These are phyloP conservation scores for Trachymyrmex septentrionalis DNA, from an alignment of 1,140 invertebrate species.

Conservation along the genomic window DNA sequence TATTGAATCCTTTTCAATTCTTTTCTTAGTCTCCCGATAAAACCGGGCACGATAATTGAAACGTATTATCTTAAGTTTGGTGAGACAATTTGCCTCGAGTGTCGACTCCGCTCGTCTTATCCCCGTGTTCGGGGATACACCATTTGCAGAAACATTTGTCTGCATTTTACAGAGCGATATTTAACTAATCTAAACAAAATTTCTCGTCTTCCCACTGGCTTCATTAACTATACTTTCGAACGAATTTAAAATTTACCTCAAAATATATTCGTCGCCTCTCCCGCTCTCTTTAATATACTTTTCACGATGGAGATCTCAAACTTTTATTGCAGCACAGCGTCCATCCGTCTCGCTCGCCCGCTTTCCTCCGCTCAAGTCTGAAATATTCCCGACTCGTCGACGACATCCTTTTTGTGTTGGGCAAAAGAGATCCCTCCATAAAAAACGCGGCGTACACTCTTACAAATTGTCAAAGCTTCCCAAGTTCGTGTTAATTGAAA, in stretches of 20 bases:
- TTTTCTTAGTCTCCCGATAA: neutral
- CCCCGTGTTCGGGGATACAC: neutral
- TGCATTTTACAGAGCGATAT: neutral
- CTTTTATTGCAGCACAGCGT: slow-evolving; percentile 28
- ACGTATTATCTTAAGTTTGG: slow-evolving; percentile 3
- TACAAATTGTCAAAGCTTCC: slow-evolving; percentile 5
- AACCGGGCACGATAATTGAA: neutral
- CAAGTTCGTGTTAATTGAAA: neutral
- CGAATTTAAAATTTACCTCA: neutral
- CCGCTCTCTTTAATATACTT: neutral
- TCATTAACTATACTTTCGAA: neutral
- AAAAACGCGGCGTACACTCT: slow-evolving; percentile 1
- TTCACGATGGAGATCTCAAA: neutral
- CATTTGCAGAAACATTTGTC: neutral
- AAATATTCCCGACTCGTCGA: slow-evolving; percentile 41
- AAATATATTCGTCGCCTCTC: neutral
- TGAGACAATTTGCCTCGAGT: slow-evolving; percentile 14
- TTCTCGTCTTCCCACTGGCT: neutral
- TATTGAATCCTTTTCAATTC: slow-evolving; percentile 24
- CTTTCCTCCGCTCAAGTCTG: slow-evolving; percentile 14
- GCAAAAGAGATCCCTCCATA: neutral
- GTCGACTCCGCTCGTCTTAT: neutral
- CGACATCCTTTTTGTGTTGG: slow-evolving; percentile 17
- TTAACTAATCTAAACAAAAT: neutral
- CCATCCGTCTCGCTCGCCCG: neutral